phyloP scores from a whole-genome alignment of 2,888 invertebrate species.

The Polyploca ridens region DNA sequence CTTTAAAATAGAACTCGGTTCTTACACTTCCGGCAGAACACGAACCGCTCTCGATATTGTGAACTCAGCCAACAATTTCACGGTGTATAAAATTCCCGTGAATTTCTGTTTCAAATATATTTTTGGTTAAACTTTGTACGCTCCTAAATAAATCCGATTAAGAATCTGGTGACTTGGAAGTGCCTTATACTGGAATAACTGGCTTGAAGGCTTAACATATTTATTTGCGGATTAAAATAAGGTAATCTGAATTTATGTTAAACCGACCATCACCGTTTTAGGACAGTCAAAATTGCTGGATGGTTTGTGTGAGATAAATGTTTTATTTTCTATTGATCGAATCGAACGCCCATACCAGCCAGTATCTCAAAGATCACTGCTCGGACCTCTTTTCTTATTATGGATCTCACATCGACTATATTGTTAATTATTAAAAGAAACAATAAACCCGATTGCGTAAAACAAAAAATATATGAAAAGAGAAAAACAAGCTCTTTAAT shows the following conservation, averaged over 20 bases:
- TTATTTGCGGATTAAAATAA: slow-evolving; percentile 1
- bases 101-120: slow-evolving; percentile 11
- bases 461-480: too few relatives aligned
- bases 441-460: too few relatives aligned
- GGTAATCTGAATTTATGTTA: background rate
- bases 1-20: background rate
- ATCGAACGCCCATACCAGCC: too few relatives aligned
- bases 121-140: slow-evolving; percentile 7
- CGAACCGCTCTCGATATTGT: slow-evolving; percentile 11
- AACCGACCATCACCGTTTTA: background rate
- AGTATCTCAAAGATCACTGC: too few relatives aligned
- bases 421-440: too few relatives aligned
- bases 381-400: too few relatives aligned
- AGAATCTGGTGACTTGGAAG: slow-evolving; percentile 4
- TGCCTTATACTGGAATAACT: slow-evolving; percentile 6
- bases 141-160: slow-evolving; percentile 14
- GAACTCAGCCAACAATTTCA: slow-evolving; percentile 10
- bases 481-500: too few relatives aligned
- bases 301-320: background rate
- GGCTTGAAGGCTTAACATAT: background rate
- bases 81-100: slow-evolving; percentile 12
- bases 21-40: slow-evolving; percentile 5
- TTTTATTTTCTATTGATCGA: background rate
- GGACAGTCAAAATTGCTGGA: background rate
- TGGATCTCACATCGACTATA: too few relatives aligned